Evolutionary conservation across 2,113 vertebrate species (phyloP).

Genomic region (Hypanus sabinus): DNA sequence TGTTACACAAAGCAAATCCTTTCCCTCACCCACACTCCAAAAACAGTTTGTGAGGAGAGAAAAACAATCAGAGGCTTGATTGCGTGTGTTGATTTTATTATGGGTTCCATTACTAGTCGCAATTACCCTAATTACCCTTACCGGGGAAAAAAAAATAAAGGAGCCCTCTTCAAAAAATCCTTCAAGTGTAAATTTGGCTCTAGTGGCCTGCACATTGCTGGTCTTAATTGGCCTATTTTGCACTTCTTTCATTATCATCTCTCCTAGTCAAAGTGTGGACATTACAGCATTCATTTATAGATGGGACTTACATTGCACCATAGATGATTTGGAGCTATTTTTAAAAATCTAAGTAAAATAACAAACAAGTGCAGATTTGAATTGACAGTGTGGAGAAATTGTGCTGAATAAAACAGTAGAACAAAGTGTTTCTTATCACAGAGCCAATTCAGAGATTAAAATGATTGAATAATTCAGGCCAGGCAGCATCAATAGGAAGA

Average conservation of each 20-base stretch:
- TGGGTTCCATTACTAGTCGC: background rate
- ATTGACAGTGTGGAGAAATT: background rate
- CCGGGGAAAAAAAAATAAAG: background rate
- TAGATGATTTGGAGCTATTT: background rate
- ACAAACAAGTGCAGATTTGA: background rate
- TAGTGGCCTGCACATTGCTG: too few species aligned
- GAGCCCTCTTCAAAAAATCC: background rate
- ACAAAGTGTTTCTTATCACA: background rate
- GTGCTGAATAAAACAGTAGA: background rate
- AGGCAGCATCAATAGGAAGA: too few species aligned
- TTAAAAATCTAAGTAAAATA: background rate
- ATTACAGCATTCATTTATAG: background rate
- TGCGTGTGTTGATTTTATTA: background rate
- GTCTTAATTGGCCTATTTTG: background rate
- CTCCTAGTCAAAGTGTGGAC: background rate
- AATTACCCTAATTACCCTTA: background rate
- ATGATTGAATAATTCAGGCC: slow-evolving; percentile 29
- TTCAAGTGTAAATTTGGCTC: background rate
- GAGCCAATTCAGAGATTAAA: background rate
- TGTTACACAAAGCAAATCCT: too few species aligned
- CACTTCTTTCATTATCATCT: background rate
- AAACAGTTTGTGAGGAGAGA: background rate
- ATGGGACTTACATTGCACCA: background rate
- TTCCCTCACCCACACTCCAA: background rate
- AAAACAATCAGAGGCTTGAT: background rate